Evolutionary conservation across 2,113 vertebrate genomes (phyloP), one percentile per base, ranked within the genome.

Genomic region (Canis aureus): DNA sequence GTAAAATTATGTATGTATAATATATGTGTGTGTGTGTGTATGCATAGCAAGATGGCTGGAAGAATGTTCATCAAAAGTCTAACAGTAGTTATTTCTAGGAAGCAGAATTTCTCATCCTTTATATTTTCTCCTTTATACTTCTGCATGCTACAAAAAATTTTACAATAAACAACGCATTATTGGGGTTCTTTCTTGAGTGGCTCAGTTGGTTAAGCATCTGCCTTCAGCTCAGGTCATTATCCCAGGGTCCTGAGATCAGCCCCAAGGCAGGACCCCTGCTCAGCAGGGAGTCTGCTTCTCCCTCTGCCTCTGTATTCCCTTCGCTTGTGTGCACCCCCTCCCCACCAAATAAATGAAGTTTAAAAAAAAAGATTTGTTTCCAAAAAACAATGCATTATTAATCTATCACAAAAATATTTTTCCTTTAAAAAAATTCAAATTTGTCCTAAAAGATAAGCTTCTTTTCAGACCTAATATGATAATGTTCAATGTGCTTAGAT

Each of bases 61-160:
- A 95, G 67, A 96, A 91, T 82, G 78, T 55, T 91, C 89, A 96
- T 71, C 82, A 91, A 96, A 96, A 96, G 19, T 80, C 82, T 83
- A 82, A 84, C 9, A 49, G 86, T 53, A 88, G 69, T 79, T 92
- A 93, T 94, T 86, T 92, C 67, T 64, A 97, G 57, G 94, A 88
- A 92, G 66, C 57, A 95, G 62, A 84, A 94, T 89, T 83, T 89
- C n/a, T 91, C 62, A 76, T 79, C 83, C 25, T 96, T 94, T 83
- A 55, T 67, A 92, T 29, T 86, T 92, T 97, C 25, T 83, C 74
- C 60, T 86, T 95, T 15, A 55, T 80, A 83, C 25, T 27, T 95
- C 38, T 67, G 67, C 92, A 13, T 89, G 76, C 74, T 94, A 79
- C 5, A 55, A 90, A 85, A 87, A 78, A 60, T 35, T 27, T 74